Percentiles rank a stretch among this genome's conserved stretches.
These are phyloP conservation scores for Thera obeliscata DNA, from an alignment of 2,888 invertebrate genomes.

Conservation along the genomic window DNA sequence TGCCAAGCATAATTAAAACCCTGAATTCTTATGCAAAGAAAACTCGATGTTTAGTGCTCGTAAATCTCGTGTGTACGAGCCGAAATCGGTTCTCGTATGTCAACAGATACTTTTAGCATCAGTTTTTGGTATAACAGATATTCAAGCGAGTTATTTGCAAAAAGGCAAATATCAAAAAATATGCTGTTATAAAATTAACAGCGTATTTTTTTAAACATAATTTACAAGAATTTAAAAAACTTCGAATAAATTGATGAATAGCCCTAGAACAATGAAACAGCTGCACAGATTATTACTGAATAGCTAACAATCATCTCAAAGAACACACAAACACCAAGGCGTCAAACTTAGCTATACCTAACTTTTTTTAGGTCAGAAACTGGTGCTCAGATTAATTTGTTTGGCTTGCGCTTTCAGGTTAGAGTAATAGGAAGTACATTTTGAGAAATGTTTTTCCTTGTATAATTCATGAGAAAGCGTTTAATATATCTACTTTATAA, in stretches of 20 bases:
- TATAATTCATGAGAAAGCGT: not conserved
- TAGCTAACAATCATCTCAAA: not conserved
- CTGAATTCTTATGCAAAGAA: slow-evolving; percentile 24
- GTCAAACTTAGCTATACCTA: too few species aligned
- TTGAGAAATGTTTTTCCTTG: not conserved
- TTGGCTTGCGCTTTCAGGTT: slow-evolving; percentile 9
- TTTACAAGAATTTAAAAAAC: too few species aligned
- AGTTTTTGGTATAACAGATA: not conserved
- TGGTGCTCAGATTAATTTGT: slow-evolving; percentile 6
- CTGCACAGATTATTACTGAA: too few species aligned
- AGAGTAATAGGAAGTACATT: slow-evolving; percentile 7
- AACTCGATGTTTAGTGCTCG: slow-evolving; percentile 19
- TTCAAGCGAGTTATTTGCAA: too few species aligned
- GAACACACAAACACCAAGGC: not conserved
- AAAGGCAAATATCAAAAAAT: not conserved
- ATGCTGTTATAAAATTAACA: too few species aligned
- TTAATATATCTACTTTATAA: too few species aligned
- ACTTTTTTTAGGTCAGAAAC: not conserved
- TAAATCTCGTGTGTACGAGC: slow-evolving; percentile 23
- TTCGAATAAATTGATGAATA: too few species aligned
- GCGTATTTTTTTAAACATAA: not conserved
- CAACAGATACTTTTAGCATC: slow-evolving; percentile 16
- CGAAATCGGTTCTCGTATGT: slow-evolving; percentile 28
- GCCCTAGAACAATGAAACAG: too few species aligned
- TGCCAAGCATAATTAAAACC: slow-evolving; percentile 29